phyloP scores from a whole-genome alignment of 2,113 vertebrate species.

The Dicentrarchus labrax region DNA sequence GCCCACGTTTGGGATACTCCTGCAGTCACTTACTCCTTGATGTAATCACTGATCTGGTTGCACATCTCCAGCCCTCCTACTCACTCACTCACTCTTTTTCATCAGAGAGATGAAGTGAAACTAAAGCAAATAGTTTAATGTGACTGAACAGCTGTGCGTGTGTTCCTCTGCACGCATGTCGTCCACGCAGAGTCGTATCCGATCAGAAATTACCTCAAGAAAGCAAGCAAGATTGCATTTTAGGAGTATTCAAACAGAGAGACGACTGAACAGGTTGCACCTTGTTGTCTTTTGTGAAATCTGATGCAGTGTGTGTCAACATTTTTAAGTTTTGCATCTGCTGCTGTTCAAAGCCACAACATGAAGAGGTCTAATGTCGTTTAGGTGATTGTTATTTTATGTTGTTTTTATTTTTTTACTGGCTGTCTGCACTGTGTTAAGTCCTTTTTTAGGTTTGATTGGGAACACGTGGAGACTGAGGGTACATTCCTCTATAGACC shows the following conservation, averaged over 20 bases:
- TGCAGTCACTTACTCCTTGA: constrained; percentile 72
- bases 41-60: constrained; percentile 71
- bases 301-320: constrained; percentile 65
- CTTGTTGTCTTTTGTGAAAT: constrained; percentile 72
- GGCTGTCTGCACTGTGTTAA: constrained; percentile 48
- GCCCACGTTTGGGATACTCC: constrained; percentile 75
- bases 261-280: constrained; percentile 59
- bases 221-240: constrained; percentile 68
- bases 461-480: constrained; percentile 40
- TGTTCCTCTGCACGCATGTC: not conserved
- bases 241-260: constrained; percentile 73
- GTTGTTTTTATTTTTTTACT: constrained; percentile 27
- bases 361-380: constrained; percentile 15
- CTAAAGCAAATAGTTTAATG: not conserved
- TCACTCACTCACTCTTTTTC: constrained; percentile 18
- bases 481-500: constrained; percentile 51
- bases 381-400: constrained; percentile 38
- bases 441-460: constrained; percentile 23
- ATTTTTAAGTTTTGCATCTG: constrained; percentile 74
- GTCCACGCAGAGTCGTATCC: not conserved
- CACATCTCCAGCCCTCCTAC: constrained; percentile 34
- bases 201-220: constrained; percentile 78
- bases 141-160: not conserved
- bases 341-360: constrained; percentile 41
- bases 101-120: constrained; percentile 13